Base-by-base conservation (phyloP, 1,140 invertebrate species). In the Bilobella aurantiaca region DNA sequence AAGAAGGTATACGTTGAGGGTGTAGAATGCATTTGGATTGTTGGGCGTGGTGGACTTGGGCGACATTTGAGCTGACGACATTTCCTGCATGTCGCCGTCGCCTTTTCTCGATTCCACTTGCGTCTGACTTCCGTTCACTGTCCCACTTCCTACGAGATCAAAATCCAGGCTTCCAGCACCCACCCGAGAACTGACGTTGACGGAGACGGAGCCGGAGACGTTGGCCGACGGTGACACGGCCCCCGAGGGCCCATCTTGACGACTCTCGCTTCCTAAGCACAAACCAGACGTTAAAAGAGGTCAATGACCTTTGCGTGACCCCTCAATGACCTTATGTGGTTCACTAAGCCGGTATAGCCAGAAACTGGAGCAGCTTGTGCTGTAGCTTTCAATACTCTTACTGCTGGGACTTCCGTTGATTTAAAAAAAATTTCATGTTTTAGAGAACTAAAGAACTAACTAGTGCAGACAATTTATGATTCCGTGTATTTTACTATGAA, bases 1-100 rank as follows among this genome's bases (percentile, higher is more conserved):
- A 74, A 87, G 86, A 62, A 96, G 83, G 78, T 92, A 87, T 69
- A 96, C 83, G 68, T 90, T 86, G 47, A 96, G 82, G 76, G 93
- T 87, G 79, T 91, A 96, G 79, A 95, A 96, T 47, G 91, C 49
- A 53, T 53, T 23, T 85, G 81, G 90, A 75, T 53, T 60, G 5
- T 5, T 30, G 8, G 37, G 3, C 3, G 37, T n/a, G 18, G 28
- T 37, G 1, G 8, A 49, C 18, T 60, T 12, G 8, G 12, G n/a
- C 63, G n/a, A 23, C 30, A n/a, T 18, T 42, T 65, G 58, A n/a
- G 58, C 32, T 34, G 47, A 46, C 2, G 27, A 49, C 57, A 58
- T 58, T 21, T 56, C 49, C 23, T 5, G 14, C 5, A 56, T 23
- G 49, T 56, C 23, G 5, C 23, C 49, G 12, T 14, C 29, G 30